phyloP scores from a whole-genome alignment of 37 sponge, comb jelly and placozoan genomes.

The Halichondria panicea region DNA sequence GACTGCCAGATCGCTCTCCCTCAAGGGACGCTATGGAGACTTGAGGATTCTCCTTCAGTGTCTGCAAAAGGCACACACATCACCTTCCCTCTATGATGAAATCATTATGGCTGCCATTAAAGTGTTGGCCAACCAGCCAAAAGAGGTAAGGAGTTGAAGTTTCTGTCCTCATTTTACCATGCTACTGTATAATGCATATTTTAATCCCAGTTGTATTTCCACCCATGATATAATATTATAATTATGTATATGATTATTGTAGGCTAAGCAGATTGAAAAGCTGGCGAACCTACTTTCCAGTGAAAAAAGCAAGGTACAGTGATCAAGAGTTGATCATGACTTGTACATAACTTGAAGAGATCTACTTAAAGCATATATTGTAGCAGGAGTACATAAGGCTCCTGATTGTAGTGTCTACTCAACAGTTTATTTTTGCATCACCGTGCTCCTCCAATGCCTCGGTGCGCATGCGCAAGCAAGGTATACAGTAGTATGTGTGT shows the following conservation, averaged over 20 bases:
- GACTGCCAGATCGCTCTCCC: slow-evolving; percentile 34
- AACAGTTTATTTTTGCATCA: background rate
- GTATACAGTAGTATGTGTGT: too few relatives aligned
- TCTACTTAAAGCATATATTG: too few relatives aligned
- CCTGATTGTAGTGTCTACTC: background rate
- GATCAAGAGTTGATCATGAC: background rate
- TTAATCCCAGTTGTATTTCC: background rate
- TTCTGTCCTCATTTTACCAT: background rate
- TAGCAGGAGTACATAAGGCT: background rate
- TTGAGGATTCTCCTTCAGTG: slow-evolving; percentile 47
- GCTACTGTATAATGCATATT: background rate
- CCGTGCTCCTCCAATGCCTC: background rate
- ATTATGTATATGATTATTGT: background rate
- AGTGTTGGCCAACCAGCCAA: slow-evolving; percentile 59
- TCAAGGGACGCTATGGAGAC: slow-evolving; percentile 33
- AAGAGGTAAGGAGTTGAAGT: slow-evolving; percentile 48
- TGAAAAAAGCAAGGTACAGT: slow-evolving; percentile 52
- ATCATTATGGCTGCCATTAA: slow-evolving; percentile 78
- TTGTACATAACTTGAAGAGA: background rate
- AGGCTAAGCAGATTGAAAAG: slow-evolving; percentile 58
- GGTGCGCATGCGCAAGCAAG: too few relatives aligned
- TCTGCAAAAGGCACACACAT: slow-evolving; percentile 11
- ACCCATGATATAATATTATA: background rate
- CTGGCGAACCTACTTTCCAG: slow-evolving; percentile 38
- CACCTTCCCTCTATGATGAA: slow-evolving; percentile 58